Base-by-base conservation (phyloP, 30 jellyfish, hydroid and myxozoan species). In the Catostylus mosaicus region DNA sequence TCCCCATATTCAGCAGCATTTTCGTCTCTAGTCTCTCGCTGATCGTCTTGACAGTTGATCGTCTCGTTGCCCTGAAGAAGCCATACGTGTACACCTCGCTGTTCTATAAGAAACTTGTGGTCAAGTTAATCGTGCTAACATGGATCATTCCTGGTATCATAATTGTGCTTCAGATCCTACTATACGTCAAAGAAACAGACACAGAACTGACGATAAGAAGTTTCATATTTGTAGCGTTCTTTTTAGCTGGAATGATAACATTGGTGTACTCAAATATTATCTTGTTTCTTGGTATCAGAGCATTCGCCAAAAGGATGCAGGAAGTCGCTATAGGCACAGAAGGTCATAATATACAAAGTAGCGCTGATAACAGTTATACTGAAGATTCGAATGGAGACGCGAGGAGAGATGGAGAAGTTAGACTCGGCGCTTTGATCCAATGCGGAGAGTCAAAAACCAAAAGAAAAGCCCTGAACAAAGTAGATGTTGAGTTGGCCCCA, bases 1-100 rank as follows among this genome's bases (percentile, higher is more conserved):
- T 82, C 19, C 92, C 92, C 4, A 43, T 82, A 47, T 82, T 82
- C 73, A 74, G 92, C 35, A 67, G 92, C 23, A 34, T 82, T 64
- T 82, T 82, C 37, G 82, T 72, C 10, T 82, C 92, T 8, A 45
- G 69, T 16, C 50, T 70, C 22, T 82, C 92, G 1, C 65, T 82
- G 43, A 57, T 66, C 1, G 1, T 82, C 47, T 71, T 82, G 47
- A 82, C 86, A 26, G 86, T 29, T 36, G 86, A 82, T 57, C 73
- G 92, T 0, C 81, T 82, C 1, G 70, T 82, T 1, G 92, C 92
- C n/a, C 63, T 82, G 48, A 69, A 70, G 56, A 51, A 43, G 37
- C 92, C 92, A 38, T 37, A 32, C 32, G 16, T 57, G 0, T 82
- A 82, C 67, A 18, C 67, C 12, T 54, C 54, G 11, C 27, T 19